phyloP scores from a whole-genome alignment of 2,113 vertebrate genomes.

The Pleuronectes platessa region DNA sequence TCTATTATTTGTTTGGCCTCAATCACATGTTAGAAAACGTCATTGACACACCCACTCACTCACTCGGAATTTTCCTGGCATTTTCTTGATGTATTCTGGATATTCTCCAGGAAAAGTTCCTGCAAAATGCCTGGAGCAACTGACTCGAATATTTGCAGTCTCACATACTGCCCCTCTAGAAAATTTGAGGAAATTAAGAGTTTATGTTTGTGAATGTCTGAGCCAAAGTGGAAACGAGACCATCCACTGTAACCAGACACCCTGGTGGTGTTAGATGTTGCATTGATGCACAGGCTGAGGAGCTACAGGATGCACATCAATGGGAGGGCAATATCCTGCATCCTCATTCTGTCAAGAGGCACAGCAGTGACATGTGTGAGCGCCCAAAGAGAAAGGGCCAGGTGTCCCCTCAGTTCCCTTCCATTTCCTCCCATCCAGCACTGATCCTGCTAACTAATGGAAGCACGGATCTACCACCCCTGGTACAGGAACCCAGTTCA shows the following conservation, averaged over 20 bases:
- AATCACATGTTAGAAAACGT: too few relatives aligned
- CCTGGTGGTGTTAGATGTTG: slow-evolving; percentile 37
- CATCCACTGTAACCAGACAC: slow-evolving; percentile 16
- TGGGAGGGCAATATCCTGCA: slow-evolving; percentile 75
- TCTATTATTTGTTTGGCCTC: too few relatives aligned
- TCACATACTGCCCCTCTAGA: too few relatives aligned
- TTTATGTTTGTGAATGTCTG: neutral
- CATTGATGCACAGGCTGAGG: slow-evolving; percentile 38
- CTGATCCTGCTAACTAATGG: slow-evolving; percentile 61
- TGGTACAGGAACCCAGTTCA: slow-evolving; percentile 65
- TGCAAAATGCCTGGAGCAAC: too few relatives aligned
- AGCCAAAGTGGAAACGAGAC: slow-evolving; percentile 11
- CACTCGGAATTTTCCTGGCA: too few relatives aligned
- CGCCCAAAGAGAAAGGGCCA: slow-evolving; percentile 76
- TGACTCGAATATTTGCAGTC: too few relatives aligned
- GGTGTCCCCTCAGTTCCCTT: slow-evolving; percentile 44
- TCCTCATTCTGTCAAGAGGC: slow-evolving; percentile 64
- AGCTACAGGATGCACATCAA: slow-evolving; percentile 64
- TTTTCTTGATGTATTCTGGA: too few relatives aligned
- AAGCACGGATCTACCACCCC: slow-evolving; percentile 31
- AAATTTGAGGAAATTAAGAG: too few relatives aligned
- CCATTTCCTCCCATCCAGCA: slow-evolving; percentile 42
- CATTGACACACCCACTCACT: too few relatives aligned
- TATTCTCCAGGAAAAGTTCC: too few relatives aligned
- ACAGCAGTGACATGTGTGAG: slow-evolving; percentile 68